Evolutionary conservation across 2,888 invertebrate genomes (phyloP).

Genomic region (Rambutsinella grinnellia): DNA sequence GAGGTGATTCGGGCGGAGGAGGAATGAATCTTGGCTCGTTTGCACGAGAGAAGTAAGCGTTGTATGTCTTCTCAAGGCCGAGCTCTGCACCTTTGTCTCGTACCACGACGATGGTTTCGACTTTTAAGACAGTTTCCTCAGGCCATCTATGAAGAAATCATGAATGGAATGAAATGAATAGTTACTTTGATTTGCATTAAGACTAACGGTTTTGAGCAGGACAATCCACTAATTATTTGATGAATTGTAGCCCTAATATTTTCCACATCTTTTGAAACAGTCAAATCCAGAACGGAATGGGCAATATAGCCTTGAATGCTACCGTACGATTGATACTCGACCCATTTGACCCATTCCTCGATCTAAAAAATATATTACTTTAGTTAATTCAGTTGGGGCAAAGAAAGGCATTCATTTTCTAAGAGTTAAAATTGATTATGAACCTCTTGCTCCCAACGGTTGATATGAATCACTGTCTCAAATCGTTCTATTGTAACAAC

Average conservation of each 20-base stretch:
- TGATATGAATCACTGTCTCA: slow-evolving; percentile 58
- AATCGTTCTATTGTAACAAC: slow-evolving; percentile 53
- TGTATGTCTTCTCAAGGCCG: slow-evolving; percentile 60
- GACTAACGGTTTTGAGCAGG: slow-evolving; percentile 60
- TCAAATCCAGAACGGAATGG: slow-evolving; percentile 59
- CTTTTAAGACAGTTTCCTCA: slow-evolving; percentile 50
- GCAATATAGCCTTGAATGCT: slow-evolving; percentile 59
- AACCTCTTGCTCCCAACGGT: slow-evolving; percentile 65
- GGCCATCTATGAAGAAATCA: slow-evolving; percentile 51
- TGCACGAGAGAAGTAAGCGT: slow-evolving; percentile 47
- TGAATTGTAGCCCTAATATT: slow-evolving; percentile 56
- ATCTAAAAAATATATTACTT: slow-evolving; percentile 27
- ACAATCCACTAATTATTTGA: slow-evolving; percentile 59
- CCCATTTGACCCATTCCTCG: slow-evolving; percentile 63
- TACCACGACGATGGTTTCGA: slow-evolving; percentile 58
- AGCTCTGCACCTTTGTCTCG: slow-evolving; percentile 61
- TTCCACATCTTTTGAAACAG: slow-evolving; percentile 41
- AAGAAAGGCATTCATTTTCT: neutral
- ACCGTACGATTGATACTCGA: slow-evolving; percentile 62
- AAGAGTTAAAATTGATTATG: neutral
- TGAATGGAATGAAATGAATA: neutral
- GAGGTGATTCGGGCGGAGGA: slow-evolving; percentile 49
- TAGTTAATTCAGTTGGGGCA: too few species aligned
- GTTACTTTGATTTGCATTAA: too few species aligned
- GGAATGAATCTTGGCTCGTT: slow-evolving; percentile 59